phyloP scores from a whole-genome alignment of 2,113 vertebrate genomes.

The Trematomus loennbergii region DNA sequence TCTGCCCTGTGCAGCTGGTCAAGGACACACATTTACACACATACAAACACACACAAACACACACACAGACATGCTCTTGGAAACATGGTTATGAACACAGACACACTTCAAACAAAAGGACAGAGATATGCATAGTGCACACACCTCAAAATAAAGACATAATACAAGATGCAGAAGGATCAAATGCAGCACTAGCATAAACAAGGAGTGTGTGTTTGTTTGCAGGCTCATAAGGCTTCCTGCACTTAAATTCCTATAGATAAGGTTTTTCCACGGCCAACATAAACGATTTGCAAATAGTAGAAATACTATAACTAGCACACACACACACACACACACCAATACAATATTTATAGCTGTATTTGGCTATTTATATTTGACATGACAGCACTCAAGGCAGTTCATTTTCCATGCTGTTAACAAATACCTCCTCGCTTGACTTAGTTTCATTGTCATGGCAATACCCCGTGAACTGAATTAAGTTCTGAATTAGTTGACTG shows the following conservation, averaged over 20 bases:
- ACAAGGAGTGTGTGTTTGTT: background rate
- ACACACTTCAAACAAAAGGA: conserved; percentile 23
- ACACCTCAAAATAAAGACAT: conserved; percentile 37
- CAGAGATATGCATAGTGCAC: conserved; percentile 16
- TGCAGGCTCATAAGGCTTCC: conserved; percentile 23
- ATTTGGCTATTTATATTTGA: conserved; percentile 45
- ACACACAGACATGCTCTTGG: conserved; percentile 28
- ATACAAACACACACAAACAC: conserved; percentile 19
- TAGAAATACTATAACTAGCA: too few species aligned
- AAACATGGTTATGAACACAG: conserved; percentile 24
- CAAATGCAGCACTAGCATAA: conserved; percentile 48
- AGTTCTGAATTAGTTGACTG: too few species aligned
- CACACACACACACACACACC: conserved; percentile 14
- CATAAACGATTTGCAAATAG: too few species aligned
- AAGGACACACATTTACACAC: conserved; percentile 69
- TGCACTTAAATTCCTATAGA: conserved; percentile 50
- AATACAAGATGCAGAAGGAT: conserved; percentile 28
- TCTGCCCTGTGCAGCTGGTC: conserved; percentile 78
- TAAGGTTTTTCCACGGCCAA: conserved; percentile 44
- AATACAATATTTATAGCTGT: conserved; percentile 41
- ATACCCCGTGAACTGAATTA: too few species aligned
- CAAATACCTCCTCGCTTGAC: too few species aligned
- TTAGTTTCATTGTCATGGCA: too few species aligned
- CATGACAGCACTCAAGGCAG: conserved; percentile 22
- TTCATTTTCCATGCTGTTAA: conserved; percentile 38